phyloP scores from a whole-genome alignment of 1,140 invertebrate genomes.

The Cylas formicarius region DNA sequence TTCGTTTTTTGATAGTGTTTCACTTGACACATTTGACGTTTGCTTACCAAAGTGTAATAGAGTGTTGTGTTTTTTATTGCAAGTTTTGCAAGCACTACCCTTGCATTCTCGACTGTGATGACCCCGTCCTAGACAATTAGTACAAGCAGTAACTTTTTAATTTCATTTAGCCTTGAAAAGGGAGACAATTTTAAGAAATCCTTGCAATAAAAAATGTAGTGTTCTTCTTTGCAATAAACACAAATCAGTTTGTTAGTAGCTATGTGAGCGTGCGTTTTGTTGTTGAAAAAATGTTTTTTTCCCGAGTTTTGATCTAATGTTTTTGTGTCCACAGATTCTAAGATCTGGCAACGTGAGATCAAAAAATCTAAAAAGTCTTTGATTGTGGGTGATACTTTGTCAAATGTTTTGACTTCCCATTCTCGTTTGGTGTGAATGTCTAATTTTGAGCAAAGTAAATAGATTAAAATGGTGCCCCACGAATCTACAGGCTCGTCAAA shows the following conservation, averaged over 20 bases:
- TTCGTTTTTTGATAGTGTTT: too few species aligned
- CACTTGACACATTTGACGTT: too few species aligned
- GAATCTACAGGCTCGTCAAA: conserved; percentile 28
- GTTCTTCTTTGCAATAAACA: conserved; percentile 11
- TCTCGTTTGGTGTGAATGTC: conserved; percentile 7
- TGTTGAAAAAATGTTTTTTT: background rate
- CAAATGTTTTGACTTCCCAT: conserved; percentile 6
- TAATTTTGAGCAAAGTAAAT: conserved; percentile 13
- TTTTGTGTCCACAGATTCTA: conserved; percentile 1
- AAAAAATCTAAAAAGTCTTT: conserved; percentile 1
- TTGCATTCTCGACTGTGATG: conserved; percentile 9
- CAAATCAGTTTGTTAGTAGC: background rate
- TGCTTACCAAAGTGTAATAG: conserved; percentile 11
- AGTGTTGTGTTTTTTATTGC: conserved; percentile 11
- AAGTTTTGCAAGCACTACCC: conserved; percentile 6
- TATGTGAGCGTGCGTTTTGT: too few species aligned
- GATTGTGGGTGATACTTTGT: background rate
- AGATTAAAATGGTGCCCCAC: conserved; percentile 15
- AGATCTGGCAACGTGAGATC: conserved; percentile 1
- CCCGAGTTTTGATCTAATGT: background rate
- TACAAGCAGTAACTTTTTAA: conserved; percentile 13
- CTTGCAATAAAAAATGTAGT: conserved; percentile 13
- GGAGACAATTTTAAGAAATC: conserved; percentile 4
- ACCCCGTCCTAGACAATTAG: conserved; percentile 11
- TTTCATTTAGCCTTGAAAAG: background rate